Conservation (phyloP, 1,140 invertebrate species). For the Calephelis virginiensis region DNA sequence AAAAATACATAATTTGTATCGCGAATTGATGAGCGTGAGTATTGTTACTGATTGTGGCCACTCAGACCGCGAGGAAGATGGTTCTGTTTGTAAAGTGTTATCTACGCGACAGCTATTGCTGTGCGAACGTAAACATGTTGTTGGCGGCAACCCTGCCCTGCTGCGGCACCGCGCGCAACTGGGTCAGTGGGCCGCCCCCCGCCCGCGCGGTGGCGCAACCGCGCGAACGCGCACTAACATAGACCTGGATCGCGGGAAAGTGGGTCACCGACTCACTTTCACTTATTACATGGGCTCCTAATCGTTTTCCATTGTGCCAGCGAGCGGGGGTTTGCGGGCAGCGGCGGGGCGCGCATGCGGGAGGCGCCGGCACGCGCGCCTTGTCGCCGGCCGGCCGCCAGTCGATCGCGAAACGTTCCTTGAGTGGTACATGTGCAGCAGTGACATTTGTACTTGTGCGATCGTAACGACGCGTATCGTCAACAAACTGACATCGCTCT, state of each 20-base stretch:
- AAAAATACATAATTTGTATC: background rate
- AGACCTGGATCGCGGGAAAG: conserved; percentile 84
- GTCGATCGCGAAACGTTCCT: conserved; percentile 70
- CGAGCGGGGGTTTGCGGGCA: conserved; percentile 70
- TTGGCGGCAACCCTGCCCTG: conserved; percentile 74
- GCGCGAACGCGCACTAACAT: conserved; percentile 80
- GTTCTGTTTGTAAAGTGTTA: conserved; percentile 4
- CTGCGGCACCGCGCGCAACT: conserved; percentile 77
- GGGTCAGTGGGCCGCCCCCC: conserved; percentile 83
- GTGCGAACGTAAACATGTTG: conserved; percentile 67
- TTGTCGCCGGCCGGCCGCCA: conserved; percentile 67
- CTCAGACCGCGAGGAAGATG: background rate
- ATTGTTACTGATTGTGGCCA: background rate
- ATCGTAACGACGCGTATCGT: conserved; percentile 65
- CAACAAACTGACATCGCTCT: conserved; percentile 46
- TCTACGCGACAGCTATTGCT: conserved; percentile 38
- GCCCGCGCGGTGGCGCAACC: conserved; percentile 70
- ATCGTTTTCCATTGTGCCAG: conserved; percentile 82
- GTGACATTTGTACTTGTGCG: conserved; percentile 42
- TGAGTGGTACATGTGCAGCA: conserved; percentile 59
- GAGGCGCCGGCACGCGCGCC: conserved; percentile 72
- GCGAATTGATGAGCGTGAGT: background rate
- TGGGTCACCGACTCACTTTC: conserved; percentile 84
- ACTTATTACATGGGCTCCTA: conserved; percentile 83
- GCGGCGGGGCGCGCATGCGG: conserved; percentile 78